Evolutionary conservation across 2,888 invertebrate genomes (phyloP).

Genomic region (Coelinius sp.): DNA sequence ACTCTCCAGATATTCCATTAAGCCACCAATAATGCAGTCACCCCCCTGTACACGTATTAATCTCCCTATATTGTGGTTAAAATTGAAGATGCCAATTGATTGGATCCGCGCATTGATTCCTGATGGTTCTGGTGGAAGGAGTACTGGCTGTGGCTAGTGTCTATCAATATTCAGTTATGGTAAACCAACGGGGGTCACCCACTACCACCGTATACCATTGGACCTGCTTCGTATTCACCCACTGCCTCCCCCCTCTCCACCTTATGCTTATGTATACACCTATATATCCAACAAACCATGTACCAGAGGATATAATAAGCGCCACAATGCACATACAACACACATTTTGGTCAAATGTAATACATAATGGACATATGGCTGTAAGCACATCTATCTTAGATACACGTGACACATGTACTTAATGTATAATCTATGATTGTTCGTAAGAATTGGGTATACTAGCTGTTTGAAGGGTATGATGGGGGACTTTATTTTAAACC

Average conservation of each 20-base stretch:
- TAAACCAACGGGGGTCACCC: constrained; percentile 41
- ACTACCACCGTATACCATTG: constrained; percentile 6
- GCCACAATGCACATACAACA: background rate
- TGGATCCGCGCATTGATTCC: constrained; percentile 28
- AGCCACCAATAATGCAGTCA: background rate
- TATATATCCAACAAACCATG: constrained; percentile 3
- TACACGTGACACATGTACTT: constrained; percentile 12
- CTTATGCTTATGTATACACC: constrained; percentile 13
- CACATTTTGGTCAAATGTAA: constrained; percentile 15
- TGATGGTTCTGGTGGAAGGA: constrained; percentile 24
- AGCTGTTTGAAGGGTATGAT: too few species aligned
- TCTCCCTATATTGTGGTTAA: constrained; percentile 5
- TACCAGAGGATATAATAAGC: constrained; percentile 23
- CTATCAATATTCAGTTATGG: constrained; percentile 54
- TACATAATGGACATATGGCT: constrained; percentile 19
- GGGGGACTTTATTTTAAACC: constrained; percentile 6
- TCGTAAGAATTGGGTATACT: background rate
- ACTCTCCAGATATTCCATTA: background rate
- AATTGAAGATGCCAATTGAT: constrained; percentile 44
- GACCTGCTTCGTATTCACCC: constrained; percentile 17
- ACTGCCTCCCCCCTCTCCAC: background rate
- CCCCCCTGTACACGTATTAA: constrained; percentile 13
- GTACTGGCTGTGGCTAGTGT: constrained; percentile 40
- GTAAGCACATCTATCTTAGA: background rate
- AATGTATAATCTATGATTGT: constrained; percentile 2